phyloP scores from a whole-genome alignment of 2,113 vertebrate species.

The Serinus canaria region DNA sequence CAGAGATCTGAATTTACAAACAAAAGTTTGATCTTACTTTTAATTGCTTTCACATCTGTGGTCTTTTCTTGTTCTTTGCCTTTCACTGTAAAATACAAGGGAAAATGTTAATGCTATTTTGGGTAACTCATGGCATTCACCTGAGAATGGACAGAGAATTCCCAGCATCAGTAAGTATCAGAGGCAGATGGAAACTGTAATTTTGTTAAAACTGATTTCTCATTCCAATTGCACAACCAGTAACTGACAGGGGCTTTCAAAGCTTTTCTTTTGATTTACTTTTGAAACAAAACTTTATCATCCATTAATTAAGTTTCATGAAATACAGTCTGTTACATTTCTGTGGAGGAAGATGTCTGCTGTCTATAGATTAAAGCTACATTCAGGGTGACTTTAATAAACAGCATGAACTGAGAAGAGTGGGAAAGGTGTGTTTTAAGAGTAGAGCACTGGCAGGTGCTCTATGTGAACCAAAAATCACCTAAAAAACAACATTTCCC shows the following conservation, averaged over 20 bases:
- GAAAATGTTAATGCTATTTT: background rate
- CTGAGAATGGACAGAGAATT: background rate
- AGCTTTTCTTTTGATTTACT: background rate
- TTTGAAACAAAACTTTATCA: background rate
- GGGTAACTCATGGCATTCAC: background rate
- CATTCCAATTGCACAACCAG: background rate
- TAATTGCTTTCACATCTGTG: slow-evolving; percentile 81
- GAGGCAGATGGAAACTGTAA: background rate
- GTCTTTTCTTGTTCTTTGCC: slow-evolving; percentile 90
- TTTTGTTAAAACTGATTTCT: background rate
- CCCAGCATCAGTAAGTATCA: background rate
- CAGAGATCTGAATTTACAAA: background rate
- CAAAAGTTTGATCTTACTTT: slow-evolving; percentile 78
- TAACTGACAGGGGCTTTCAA: background rate
- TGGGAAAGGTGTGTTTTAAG: background rate
- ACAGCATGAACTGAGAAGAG: background rate
- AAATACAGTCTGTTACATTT: background rate
- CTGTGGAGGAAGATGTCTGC: background rate
- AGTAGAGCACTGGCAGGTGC: background rate
- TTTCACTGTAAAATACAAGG: slow-evolving; percentile 84
- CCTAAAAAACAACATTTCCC: background rate
- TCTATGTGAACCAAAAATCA: background rate
- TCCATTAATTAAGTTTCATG: background rate
- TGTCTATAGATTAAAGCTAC: background rate
- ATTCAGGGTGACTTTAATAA: background rate